These are phyloP conservation scores for Odontamblyopus lacepedii DNA, from an alignment of 2,797 vertebrate species.

Conservation along the genomic window DNA sequence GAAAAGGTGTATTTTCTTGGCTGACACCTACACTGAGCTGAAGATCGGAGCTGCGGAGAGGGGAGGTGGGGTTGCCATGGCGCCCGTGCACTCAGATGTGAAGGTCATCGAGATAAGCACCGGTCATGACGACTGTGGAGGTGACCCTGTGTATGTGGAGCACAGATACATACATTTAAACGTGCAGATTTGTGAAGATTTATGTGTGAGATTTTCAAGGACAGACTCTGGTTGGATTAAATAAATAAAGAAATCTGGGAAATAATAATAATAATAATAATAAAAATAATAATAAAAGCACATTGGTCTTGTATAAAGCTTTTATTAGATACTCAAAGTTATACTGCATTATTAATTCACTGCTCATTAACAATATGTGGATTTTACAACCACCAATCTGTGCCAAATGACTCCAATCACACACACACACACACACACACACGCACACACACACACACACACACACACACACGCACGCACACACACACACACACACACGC, in stretches of 20 bases:
- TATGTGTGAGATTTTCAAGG: background rate
- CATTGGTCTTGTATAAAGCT: background rate
- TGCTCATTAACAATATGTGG: too few species aligned
- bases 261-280: background rate
- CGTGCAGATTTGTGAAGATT: too few species aligned
- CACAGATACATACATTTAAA: background rate
- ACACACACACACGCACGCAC: too few species aligned
- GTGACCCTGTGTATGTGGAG: background rate
- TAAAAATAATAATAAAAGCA: background rate
- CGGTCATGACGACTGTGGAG: background rate
- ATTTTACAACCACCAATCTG: too few species aligned
- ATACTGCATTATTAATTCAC: too few species aligned
- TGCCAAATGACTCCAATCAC: too few species aligned
- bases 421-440: too few species aligned
- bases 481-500: too few species aligned
- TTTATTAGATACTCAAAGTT: too few species aligned
- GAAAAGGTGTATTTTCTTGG: background rate
- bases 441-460: too few species aligned
- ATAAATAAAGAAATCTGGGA: too few species aligned
- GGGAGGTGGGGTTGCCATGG: slow-evolving; percentile 17
- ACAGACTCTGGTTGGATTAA: background rate
- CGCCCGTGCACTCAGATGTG: slow-evolving; percentile 1
- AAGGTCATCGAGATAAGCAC: slow-evolving; percentile 10
- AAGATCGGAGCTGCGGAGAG: slow-evolving; percentile 1
- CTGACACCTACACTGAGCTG: background rate